Conservation (phyloP, 2,888 invertebrate species). For the Anoncus sp. region DNA sequence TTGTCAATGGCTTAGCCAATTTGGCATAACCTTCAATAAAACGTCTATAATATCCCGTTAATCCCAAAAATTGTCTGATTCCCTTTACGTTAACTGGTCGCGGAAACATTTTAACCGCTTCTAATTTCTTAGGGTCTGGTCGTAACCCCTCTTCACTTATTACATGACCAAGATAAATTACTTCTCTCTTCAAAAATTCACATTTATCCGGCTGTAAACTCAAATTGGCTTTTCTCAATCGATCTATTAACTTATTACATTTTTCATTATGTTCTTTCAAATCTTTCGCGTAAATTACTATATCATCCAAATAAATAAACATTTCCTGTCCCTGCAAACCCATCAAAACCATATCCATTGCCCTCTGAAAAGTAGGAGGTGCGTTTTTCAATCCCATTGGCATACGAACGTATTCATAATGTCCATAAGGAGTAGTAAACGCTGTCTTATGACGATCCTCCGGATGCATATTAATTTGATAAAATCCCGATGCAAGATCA, state of each 20-base stretch:
- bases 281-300: constrained; percentile 37
- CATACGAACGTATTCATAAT: constrained; percentile 77
- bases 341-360: constrained; percentile 78
- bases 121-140: constrained; percentile 52
- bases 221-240: constrained; percentile 38
- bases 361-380: constrained; percentile 80
- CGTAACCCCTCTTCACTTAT: constrained; percentile 50
- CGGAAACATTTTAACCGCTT: constrained; percentile 51
- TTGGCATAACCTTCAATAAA: constrained; percentile 53
- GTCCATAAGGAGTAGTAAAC: constrained; percentile 75
- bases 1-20: constrained; percentile 48
- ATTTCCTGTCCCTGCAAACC: constrained; percentile 38
- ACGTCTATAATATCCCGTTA: constrained; percentile 57
- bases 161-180: constrained; percentile 54
- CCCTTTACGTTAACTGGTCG: constrained; percentile 44
- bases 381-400: constrained; percentile 81
- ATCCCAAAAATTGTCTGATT: constrained; percentile 52
- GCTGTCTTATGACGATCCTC: constrained; percentile 77
- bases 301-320: constrained; percentile 53
- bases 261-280: constrained; percentile 46
- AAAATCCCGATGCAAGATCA: constrained; percentile 79
- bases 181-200: constrained; percentile 51
- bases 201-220: constrained; percentile 52
- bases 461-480: constrained; percentile 76
- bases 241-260: constrained; percentile 45